Evolutionary conservation across 64 coral and sea anemone species (phyloP).

Genomic region (Montipora cactus): DNA sequence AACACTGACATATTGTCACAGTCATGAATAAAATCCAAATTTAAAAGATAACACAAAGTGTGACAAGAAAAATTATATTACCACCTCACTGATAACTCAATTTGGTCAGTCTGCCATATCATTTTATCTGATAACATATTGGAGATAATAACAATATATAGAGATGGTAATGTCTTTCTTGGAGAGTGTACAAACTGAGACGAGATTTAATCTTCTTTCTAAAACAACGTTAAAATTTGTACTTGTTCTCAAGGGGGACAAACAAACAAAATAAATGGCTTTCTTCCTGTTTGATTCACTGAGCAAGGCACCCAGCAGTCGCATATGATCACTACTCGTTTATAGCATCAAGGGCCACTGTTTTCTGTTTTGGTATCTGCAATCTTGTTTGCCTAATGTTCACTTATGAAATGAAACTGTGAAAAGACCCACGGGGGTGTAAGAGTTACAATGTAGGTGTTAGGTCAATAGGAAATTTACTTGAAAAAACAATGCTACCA

Average conservation of each 20-base stretch:
- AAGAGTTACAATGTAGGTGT: background rate
- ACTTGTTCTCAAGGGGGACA: background rate
- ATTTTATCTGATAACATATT: background rate
- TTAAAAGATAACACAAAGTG: background rate
- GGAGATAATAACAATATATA: background rate
- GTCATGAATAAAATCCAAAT: background rate
- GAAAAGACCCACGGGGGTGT: background rate
- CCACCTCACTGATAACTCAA: no score
- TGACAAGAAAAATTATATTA: background rate
- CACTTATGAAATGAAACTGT: slow-evolving; percentile 8
- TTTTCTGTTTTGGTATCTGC: background rate
- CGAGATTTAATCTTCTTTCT: background rate
- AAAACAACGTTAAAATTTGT: background rate
- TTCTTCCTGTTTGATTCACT: background rate
- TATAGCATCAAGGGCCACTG: background rate
- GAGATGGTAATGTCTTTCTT: no score
- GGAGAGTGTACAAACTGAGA: no score
- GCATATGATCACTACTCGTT: background rate
- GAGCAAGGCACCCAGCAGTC: background rate
- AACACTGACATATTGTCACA: no score
- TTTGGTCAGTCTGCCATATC: background rate
- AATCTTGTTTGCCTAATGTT: slow-evolving; percentile 18
- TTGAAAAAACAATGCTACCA: background rate
- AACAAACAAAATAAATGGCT: background rate
- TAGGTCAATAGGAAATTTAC: no score